A percentile compares a stretch with the other conserved stretches of the same genome.
These are phyloP conservation scores for Polydrusus cervinus DNA, from an alignment of 2,888 invertebrate genomes.

Conservation along the genomic window DNA sequence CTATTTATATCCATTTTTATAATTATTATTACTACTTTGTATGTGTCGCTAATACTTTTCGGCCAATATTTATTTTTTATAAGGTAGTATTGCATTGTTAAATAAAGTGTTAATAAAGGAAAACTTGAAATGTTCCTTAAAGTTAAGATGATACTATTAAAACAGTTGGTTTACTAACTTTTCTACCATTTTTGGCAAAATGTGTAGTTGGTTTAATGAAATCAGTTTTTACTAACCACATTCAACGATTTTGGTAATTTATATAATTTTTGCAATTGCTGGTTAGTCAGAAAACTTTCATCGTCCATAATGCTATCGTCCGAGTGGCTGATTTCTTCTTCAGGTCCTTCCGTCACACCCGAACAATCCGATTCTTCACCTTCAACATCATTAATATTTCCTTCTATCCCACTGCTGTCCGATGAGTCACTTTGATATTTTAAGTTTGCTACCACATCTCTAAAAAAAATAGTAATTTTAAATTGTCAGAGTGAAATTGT, in stretches of 20 bases:
- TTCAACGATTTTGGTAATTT: slow-evolving; percentile 76
- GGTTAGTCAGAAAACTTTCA: slow-evolving; percentile 77
- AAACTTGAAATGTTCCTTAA: too few species aligned
- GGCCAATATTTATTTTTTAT: too few species aligned
- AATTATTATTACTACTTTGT: too few species aligned
- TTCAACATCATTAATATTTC: slow-evolving; percentile 68
- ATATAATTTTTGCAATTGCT: slow-evolving; percentile 72
- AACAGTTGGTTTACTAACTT: too few species aligned
- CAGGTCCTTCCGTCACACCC: slow-evolving; percentile 82
- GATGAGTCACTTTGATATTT: slow-evolving; percentile 78
- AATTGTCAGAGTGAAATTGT: too few species aligned
- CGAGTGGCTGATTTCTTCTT: slow-evolving; percentile 75
- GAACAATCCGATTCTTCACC: slow-evolving; percentile 72
- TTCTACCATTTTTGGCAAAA: too few species aligned
- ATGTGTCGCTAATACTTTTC: too few species aligned
- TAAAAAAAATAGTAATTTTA: slow-evolving; percentile 63
- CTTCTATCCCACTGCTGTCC: slow-evolving; percentile 74
- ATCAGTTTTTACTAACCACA: slow-evolving; percentile 69
- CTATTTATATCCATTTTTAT: too few species aligned
- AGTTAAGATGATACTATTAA: too few species aligned
- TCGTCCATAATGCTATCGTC: slow-evolving; percentile 86
- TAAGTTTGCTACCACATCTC: slow-evolving; percentile 79
- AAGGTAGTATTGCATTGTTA: too few species aligned
- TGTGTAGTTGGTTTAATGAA: too few species aligned
- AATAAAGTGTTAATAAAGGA: too few species aligned